Evolutionary conservation across 2,113 vertebrate genomes (phyloP), one percentile per base, ranked within the genome.

Genomic region (Hyaena hyaena): DNA sequence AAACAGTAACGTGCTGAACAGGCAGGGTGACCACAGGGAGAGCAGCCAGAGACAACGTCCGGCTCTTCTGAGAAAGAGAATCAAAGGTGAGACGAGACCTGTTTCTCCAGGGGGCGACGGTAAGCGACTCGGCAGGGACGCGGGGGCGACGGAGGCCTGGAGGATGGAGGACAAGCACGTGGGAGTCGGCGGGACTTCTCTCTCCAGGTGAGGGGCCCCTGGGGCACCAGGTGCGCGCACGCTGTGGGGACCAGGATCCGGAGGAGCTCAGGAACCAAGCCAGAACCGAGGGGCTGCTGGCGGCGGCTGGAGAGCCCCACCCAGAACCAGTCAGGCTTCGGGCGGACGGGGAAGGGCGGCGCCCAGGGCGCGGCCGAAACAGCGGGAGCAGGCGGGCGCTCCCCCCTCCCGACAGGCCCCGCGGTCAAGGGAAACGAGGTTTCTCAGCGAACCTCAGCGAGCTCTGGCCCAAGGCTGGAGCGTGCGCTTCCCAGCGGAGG

Each of bases 381-480:
- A 71, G 15, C 50, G 45, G 17, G 69, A 79, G 61, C 50, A 4
- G n/a, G 50, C 28, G 15, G 73, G 83, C 6, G 15, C 21, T 2
- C 10, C 39, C 17, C 73, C 17, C 21, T n/a, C 28, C 12, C 1
- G 28, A 9, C 0, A 0, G 19, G 11, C 12, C 31, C 1, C 10
- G 12, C 69, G 35, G 43, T 10, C 21, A 45, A 7, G 91, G 43
- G 58, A 26, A 45, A 63, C 21, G 4, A 48, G 53, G 45, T 0
- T 48, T 69, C 48, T 11, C 5, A 0, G 33, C 3, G 0, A 7
- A 17, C 76, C 48, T 11, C 5, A 0, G 33, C 3, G 0, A 7
- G 26, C 76, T 26, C 45, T 2, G 33, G 87, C 21, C 9, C 1
- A 15, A 26, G 58, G 87, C 28, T 1, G 1, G 5, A n/a, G 14